phyloP scores from a whole-genome alignment of 2,797 vertebrate genomes.

The Knipowitschia caucasica region DNA sequence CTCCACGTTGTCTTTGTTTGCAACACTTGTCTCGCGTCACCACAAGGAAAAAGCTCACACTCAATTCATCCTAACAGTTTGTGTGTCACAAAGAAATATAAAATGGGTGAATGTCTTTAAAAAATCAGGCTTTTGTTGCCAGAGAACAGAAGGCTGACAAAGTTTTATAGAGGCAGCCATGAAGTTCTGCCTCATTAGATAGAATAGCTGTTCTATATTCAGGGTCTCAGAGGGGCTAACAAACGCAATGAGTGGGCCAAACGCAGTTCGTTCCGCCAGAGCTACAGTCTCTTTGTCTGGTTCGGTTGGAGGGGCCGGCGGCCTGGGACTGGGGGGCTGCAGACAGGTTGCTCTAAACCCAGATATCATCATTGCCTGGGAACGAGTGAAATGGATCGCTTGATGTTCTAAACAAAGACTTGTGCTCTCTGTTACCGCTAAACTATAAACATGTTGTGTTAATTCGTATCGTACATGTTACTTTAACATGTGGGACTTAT shows the following conservation, averaged over 20 bases:
- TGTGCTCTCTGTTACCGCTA: too few species aligned
- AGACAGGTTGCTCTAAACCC: slow-evolving; percentile 37
- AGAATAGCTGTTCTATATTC: slow-evolving; percentile 75
- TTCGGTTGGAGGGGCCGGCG: slow-evolving; percentile 50
- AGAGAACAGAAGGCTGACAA: slow-evolving; percentile 74
- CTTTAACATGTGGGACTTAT: too few species aligned
- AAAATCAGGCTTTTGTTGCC: slow-evolving; percentile 68
- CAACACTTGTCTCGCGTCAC: slow-evolving; percentile 57
- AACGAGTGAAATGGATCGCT: slow-evolving; percentile 17
- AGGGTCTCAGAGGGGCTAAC: slow-evolving; percentile 69
- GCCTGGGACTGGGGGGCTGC: slow-evolving; percentile 12
- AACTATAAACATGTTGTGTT: too few species aligned
- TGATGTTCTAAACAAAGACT: slow-evolving; percentile 29
- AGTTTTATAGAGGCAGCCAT: slow-evolving; percentile 70
- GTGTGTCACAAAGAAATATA: slow-evolving; percentile 52
- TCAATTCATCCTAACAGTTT: slow-evolving; percentile 64
- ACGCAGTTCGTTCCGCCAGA: slow-evolving; percentile 59
- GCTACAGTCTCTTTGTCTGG: slow-evolving; percentile 53
- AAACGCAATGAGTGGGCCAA: slow-evolving; percentile 65
- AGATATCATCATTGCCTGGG: slow-evolving; percentile 33
- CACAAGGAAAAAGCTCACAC: slow-evolving; percentile 49
- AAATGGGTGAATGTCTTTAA: slow-evolving; percentile 54
- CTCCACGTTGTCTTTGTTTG: slow-evolving; percentile 65
- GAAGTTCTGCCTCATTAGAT: slow-evolving; percentile 76
- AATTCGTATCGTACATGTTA: too few species aligned